A percentile compares a stretch with the other conserved stretches of the same genome.
These are phyloP conservation scores for Oxycera nigricornis DNA, from an alignment of 2,888 invertebrate species.

Conservation along the genomic window DNA sequence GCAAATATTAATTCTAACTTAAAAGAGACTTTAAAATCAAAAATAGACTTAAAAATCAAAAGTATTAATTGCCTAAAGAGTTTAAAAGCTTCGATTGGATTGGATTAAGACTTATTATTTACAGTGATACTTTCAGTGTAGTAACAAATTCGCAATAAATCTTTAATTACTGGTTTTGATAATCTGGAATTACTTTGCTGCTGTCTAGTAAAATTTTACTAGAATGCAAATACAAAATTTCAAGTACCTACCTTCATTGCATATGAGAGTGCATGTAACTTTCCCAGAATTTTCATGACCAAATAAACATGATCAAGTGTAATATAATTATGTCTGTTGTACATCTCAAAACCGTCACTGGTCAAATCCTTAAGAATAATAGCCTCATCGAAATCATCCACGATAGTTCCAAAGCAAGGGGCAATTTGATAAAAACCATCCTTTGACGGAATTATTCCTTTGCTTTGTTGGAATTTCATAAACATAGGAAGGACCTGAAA, in stretches of 20 bases:
- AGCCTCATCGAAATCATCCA: constrained; percentile 59
- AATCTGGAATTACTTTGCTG: no score
- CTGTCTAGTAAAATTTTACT: no score
- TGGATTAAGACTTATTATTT: no score
- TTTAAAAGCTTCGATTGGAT: no score
- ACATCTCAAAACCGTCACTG: constrained; percentile 60
- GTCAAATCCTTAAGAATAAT: constrained; percentile 64
- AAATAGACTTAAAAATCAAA: not conserved
- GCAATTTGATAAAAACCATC: constrained; percentile 53
- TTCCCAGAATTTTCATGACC: constrained; percentile 62
- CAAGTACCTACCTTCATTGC: constrained; percentile 55
- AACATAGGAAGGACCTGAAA: constrained; percentile 53
- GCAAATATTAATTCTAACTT: not conserved
- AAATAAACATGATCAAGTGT: constrained; percentile 57
- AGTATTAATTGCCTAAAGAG: no score
- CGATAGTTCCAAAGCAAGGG: constrained; percentile 49
- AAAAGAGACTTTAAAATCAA: not conserved
- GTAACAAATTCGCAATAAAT: no score
- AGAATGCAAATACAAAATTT: no score
- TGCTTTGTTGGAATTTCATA: constrained; percentile 52
- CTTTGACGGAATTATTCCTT: constrained; percentile 47
- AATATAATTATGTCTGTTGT: constrained; percentile 60
- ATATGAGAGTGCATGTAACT: constrained; percentile 63
- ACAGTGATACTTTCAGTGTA: no score
- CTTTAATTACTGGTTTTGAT: no score